Evolutionary conservation across 2,888 invertebrate genomes (phyloP).

Genomic region (Drosophila affinis): DNA sequence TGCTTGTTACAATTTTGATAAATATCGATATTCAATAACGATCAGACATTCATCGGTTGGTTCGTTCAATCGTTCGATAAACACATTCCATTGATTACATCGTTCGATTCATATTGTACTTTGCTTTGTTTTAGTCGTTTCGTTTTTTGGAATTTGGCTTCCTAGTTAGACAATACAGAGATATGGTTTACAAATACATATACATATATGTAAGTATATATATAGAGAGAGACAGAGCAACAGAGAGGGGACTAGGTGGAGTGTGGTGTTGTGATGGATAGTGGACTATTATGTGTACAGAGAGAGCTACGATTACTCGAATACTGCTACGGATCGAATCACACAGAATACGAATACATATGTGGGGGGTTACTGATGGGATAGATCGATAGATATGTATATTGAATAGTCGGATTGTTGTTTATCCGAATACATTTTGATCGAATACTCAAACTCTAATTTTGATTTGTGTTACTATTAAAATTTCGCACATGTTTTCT

Average conservation of each 20-base stretch:
- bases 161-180: constrained; percentile 68
- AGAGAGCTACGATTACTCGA: constrained; percentile 41
- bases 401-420: constrained; percentile 3
- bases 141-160: constrained; percentile 48
- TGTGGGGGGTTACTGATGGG: constrained; percentile 42
- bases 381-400: constrained; percentile 16
- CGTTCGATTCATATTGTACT: constrained; percentile 53
- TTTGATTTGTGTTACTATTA: constrained; percentile 34
- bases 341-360: constrained; percentile 62
- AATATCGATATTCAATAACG: no score
- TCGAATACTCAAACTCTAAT: constrained; percentile 34
- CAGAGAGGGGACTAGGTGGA: constrained; percentile 24
- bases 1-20: neutral
- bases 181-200: constrained; percentile 40
- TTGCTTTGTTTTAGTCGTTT: constrained; percentile 28
- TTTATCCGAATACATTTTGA: constrained; percentile 4
- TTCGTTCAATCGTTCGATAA: neutral
- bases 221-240: constrained; percentile 21
- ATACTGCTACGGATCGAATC: constrained; percentile 63
- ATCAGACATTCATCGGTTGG: neutral
- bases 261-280: constrained; percentile 14
- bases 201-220: constrained; percentile 5
- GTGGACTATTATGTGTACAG: constrained; percentile 31
- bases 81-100: neutral
- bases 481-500: constrained; percentile 31